Evolutionary conservation across 53 echinoderm and acorn worm species (phyloP), one percentile per base, ranked within the genome.

Genomic region (Paracentrotus lividus): DNA sequence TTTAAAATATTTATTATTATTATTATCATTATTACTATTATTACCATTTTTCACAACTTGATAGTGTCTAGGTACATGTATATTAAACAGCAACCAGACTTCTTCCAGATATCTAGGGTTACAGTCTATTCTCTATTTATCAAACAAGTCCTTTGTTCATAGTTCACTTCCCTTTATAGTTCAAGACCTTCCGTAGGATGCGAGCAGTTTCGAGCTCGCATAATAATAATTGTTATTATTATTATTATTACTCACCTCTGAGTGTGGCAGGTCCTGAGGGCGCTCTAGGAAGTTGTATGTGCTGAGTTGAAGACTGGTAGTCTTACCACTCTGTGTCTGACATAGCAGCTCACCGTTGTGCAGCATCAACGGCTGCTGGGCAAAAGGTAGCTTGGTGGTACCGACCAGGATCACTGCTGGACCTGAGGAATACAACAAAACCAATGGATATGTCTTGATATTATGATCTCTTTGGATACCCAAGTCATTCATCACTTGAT

Each of bases 271-370:
- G 43, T 97, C 99, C 23, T 96, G 95, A 16, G 96, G 99, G 34
- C 96, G 95, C 88, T 99, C 99, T 90, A 97, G 78, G 88, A 99
- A 97, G 94, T 96, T 97, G 64, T 99, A 97, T 0, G 97, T 97
- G 86, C 31, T 88, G 77, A 99, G 97, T 76, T 95, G 97, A 23
- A 99, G 93, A 26, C 93, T 87, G 10, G 96, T 92, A 13, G 97
- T 95, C 90, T 98, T 98, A 32, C 99, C 99, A 47, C 97, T 97
- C 78, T 96, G 96, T 12, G 97, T 99, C 92, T 99, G 99, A 85
- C 99, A 99, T 2, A 96, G 93, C 88, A 97, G 94, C 85, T 96
- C 97, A 4, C 99, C 99, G 44, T 96, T 96, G 77, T 99, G 95
- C 26, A 99, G 64, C 96, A 99, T 97, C 90, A 99, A 51, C 2